phyloP scores from a whole-genome alignment of 2,797 vertebrate genomes.

The Cynopterus sphinx region DNA sequence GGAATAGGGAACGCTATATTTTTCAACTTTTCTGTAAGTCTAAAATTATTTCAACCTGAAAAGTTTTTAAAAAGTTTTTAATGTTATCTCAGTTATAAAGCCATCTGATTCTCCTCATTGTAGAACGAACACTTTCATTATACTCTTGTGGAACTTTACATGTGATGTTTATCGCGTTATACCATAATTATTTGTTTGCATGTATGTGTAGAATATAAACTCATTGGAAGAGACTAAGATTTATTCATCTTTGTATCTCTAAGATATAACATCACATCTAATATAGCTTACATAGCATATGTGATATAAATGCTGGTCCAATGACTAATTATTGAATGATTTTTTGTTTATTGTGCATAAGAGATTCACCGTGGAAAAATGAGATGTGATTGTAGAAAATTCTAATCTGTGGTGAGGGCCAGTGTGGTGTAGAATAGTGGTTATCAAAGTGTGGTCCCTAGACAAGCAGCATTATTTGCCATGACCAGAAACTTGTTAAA shows the following conservation, averaged over 20 bases:
- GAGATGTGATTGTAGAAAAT: not conserved
- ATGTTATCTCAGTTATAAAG: not conserved
- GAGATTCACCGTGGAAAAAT: not conserved
- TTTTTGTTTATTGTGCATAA: not conserved
- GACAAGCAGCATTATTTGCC: not conserved
- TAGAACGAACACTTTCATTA: not conserved
- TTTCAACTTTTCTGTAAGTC: not conserved
- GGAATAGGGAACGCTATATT: not conserved
- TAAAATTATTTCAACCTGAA: conserved; percentile 21
- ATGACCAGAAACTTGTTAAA: not conserved
- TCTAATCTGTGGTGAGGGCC: not conserved
- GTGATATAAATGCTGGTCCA: not conserved
- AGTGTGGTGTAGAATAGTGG: not conserved
- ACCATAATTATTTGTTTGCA: not conserved
- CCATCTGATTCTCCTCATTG: not conserved
- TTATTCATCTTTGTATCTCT: not conserved
- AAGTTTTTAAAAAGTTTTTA: not conserved
- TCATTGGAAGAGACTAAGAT: not conserved
- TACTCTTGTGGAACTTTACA: not conserved
- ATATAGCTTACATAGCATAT: not conserved
- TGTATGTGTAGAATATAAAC: not conserved
- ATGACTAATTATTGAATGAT: not conserved
- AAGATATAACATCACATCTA: not conserved
- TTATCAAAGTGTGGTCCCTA: not conserved
- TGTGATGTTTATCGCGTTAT: not conserved